Evolutionary conservation across 2,888 invertebrate species (phyloP), one percentile per base, ranked within the genome.

Genomic region (Sphecodes monilicornis): DNA sequence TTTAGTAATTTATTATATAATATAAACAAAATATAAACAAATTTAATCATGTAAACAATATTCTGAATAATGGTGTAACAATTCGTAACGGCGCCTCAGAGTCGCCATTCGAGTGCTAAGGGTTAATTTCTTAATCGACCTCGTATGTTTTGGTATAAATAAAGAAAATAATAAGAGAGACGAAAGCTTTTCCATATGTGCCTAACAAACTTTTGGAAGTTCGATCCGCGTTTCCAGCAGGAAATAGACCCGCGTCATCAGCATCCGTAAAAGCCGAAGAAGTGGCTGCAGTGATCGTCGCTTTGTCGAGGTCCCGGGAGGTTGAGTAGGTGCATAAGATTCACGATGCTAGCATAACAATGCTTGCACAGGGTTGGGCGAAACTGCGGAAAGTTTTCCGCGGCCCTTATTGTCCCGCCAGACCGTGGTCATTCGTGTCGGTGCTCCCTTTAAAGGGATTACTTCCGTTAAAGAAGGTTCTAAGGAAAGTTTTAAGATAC

Each of bases 401-500:
- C 13, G 46, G 10, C n/a, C 43, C 1, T 69, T 66, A 70, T 46
- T 46, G 41, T 73, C 60, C 73, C 69, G 76, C 74, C 41, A 74
- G 60, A 29, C n/a, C 70, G 5, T 74, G 84, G 77, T 71, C 77
- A 74, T 82, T 77, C 77, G 84, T 54, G 70, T 70, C 77, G 64
- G 64, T 64, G 70, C 74, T 46, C 82, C 64, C 60, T 81, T 74
- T 74, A 77, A 71, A 82, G 77, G 43, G 64, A 57, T 73, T 84
- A 26, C 64, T 70, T 39, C 16, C 70, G 8, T 43, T 39, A 29
- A 77, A 78, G 70, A 29, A 71, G 64, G 54, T 3, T 22, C 64
- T 77, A 77, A 82, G 64, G 74, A 84, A 60, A 84, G 64, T 84
- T 84, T 84, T 46, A 84, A 84, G 82, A 36, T 74, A 73, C 77